phyloP scores from a whole-genome alignment of 2,797 vertebrate genomes.

The Luscinia megarhynchos region DNA sequence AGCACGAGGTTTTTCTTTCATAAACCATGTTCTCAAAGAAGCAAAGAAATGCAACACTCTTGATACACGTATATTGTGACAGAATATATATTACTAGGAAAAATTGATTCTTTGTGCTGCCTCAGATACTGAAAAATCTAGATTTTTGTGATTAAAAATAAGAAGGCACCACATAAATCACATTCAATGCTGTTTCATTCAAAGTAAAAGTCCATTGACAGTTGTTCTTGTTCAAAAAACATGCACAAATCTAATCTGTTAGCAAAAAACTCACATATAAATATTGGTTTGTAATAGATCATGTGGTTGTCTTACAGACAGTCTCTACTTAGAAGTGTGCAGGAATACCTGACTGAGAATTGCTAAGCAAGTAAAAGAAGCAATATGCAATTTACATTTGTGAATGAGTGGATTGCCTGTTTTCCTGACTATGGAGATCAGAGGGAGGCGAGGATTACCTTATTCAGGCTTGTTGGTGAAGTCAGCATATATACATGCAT shows the following conservation, averaged over 20 bases:
- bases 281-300: not conserved
- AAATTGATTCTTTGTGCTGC: not conserved
- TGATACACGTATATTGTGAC: not conserved
- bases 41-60: not conserved
- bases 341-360: not conserved
- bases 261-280: not conserved
- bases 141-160: not conserved
- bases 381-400: not conserved
- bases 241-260: not conserved
- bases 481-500: not conserved
- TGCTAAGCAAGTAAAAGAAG: not conserved
- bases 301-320: not conserved
- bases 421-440: not conserved
- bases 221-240: not conserved
- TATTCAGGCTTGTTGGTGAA: not conserved
- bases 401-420: not conserved
- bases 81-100: not conserved
- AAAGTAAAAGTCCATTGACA: not conserved
- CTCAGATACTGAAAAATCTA: not conserved
- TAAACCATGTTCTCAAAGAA: not conserved
- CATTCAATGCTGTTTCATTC: not conserved
- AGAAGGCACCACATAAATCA: not conserved
- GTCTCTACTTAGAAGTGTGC: not conserved
- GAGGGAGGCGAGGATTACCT: not conserved
- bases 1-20: not conserved